Evolutionary conservation across 92 coral and sea anemone genomes (phyloP), one percentile per base, ranked within the genome.

Genomic region (Phymanthus crucifer): DNA sequence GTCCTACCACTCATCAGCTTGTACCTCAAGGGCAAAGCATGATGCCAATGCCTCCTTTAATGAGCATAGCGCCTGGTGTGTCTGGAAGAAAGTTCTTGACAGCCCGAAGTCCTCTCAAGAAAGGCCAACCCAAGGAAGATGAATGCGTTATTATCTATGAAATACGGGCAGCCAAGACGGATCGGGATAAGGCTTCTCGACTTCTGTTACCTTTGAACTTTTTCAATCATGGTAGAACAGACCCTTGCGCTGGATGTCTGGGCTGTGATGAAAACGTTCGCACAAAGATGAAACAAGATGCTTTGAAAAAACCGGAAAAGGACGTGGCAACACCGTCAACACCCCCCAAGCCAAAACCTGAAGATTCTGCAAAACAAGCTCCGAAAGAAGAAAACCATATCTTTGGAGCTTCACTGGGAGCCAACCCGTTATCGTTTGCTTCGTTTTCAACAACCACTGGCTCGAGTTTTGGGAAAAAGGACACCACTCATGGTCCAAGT

Each of bases 161-260:
- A 61, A 80, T 91, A 32, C 83, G 87, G 64, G 84, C 94, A 10
- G 64, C 86, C 47, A 91, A 78, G 74, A 83, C 90, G 13, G 94
- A 96, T 83, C 97, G 90, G 32, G 92, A 87, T 14, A 91, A 87
- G 79, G 99, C 99, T 21, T 74, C 82, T 21, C 85, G 75, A 73
- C 78, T 96, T 66, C 57, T 89, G 61, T 84, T 96, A 56, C 99
- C 99, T 36, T 34, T 86, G 1, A 96, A 96, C 69, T 96, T 93
- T 83, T 96, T 88, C 80, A 86, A 88, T 66, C 93, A 88, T 70
- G 71, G 77, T 10, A 81, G 76, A 72, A 69, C 69, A 10, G 82
- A 80, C 32, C 71, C 83, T 73, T 83, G 90, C 50, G 66, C 85
- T 67, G 97, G 95, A 58, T 89, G 93, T 72, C 68, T 74, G 32